Percentiles rank a stretch among this genome's conserved stretches.
These are phyloP conservation scores for Rhynchophorus ferrugineus DNA, from an alignment of 1,140 invertebrate genomes.

Conservation along the genomic window DNA sequence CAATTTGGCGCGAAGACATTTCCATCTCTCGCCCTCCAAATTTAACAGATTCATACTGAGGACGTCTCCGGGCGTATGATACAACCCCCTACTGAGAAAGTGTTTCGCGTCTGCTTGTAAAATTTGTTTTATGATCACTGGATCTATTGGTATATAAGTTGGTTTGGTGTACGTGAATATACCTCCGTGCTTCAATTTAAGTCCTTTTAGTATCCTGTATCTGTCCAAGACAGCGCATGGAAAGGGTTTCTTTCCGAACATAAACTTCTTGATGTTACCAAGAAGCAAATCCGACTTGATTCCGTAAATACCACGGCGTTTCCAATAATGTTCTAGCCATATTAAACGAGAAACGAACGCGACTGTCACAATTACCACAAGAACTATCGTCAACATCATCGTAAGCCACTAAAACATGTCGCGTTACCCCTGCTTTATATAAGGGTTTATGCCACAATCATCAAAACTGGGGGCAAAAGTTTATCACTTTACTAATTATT, in stretches of 20 bases:
- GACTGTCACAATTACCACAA: no score
- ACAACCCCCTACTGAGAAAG: slow-evolving; percentile 42
- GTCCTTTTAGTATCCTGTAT: not conserved
- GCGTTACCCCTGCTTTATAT: no score
- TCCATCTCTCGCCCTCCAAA: slow-evolving; percentile 42
- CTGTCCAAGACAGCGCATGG: not conserved
- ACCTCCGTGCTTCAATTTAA: not conserved
- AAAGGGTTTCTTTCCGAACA: slow-evolving; percentile 31
- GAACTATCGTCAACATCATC: no score
- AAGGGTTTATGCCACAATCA: no score
- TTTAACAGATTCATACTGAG: slow-evolving; percentile 43
- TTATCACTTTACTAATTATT: no score
- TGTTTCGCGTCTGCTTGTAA: slow-evolving; percentile 42
- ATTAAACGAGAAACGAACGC: not conserved
- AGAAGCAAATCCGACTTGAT: not conserved
- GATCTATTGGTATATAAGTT: slow-evolving; percentile 36
- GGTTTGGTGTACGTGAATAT: not conserved
- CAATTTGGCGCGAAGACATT: slow-evolving; percentile 39
- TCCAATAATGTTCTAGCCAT: not conserved
- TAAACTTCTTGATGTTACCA: not conserved
- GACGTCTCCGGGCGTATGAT: slow-evolving; percentile 40
- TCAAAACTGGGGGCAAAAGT: no score
- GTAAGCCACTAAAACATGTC: no score
- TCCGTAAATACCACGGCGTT: not conserved
- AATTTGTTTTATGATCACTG: slow-evolving; percentile 42